Base-by-base conservation (phyloP, 2,797 vertebrate genomes). In the Sphaeramia orbicularis region DNA sequence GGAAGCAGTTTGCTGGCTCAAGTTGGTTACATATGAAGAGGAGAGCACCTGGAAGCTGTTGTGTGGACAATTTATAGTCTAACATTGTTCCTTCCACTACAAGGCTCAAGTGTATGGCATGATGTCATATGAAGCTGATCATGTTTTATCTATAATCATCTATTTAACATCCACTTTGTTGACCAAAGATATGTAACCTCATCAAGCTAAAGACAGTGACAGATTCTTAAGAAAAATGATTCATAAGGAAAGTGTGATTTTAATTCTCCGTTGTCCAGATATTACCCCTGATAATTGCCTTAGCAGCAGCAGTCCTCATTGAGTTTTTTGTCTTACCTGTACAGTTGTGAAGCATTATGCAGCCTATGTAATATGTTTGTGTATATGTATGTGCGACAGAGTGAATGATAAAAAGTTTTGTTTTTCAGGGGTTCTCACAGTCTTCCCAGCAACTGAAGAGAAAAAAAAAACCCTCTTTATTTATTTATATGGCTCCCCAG, bases 401-500 rank as follows among this genome's bases (percentile, higher is more conserved):
- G 37, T 77, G 72, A 83, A 71, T 70, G 73, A 62, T 75, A 30
- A 49, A 57, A 4, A 2, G 36, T 27, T 53, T 1, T 18, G 37
- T 42, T 62, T 76, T 70, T 55, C 56, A 62, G 56, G 51, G 41
- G 8, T 67, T 75, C 41, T 78, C 58, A 68, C 53, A 35, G 70
- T 58, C 45, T 19, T 54, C 10, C 37, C 37, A 70, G 66, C 44
- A 70, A 67, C 82, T 63, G 77, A 81, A 72, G 57, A 86, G 68
- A 70, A 68, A 62, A 66, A 66, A n/a, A 60, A 47, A 65, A 68
- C 48, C 60, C 75, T 80, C 62, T 71, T 81, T 82, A 89, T 90
- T 89, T 90, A 89, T 90, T 86, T 77, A 36, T 45, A 62, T 80
- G 59, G 62, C 58, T 76, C 72, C 71, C 76, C 32, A 16, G 58